These are phyloP conservation scores for Xylocopa sonorina DNA, from an alignment of 1,140 invertebrate species.

Conservation along the genomic window DNA sequence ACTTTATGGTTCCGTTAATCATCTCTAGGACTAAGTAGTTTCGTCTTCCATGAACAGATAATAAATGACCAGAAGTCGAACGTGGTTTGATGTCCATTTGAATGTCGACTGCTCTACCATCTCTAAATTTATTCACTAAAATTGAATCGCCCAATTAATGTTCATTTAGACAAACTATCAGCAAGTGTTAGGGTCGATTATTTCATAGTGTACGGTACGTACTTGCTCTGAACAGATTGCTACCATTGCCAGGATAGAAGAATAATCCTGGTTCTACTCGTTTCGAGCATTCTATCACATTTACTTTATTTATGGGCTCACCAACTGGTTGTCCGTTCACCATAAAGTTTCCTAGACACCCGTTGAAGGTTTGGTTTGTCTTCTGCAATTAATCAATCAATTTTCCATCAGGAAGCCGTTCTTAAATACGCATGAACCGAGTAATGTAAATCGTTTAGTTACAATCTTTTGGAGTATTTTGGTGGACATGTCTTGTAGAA, in stretches of 20 bases:
- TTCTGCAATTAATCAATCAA: slow-evolving; percentile 75
- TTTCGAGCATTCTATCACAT: slow-evolving; percentile 90
- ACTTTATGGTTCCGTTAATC: slow-evolving; percentile 90
- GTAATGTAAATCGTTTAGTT: slow-evolving; percentile 61
- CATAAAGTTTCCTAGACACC: slow-evolving; percentile 92
- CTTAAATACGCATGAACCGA: background rate
- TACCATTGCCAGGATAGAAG: slow-evolving; percentile 89
- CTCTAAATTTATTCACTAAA: slow-evolving; percentile 87
- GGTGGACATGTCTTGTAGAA: slow-evolving; percentile 74
- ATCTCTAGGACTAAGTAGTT: slow-evolving; percentile 95
- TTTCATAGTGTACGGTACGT: slow-evolving; percentile 30
- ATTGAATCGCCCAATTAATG: slow-evolving; percentile 2
- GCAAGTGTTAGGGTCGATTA: background rate
- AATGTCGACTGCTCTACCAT: slow-evolving; percentile 90
- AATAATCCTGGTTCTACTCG: slow-evolving; percentile 94
- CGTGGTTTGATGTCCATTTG: slow-evolving; percentile 95
- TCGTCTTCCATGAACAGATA: slow-evolving; percentile 90
- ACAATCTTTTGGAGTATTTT: slow-evolving; percentile 74
- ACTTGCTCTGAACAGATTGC: slow-evolving; percentile 85
- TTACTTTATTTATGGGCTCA: slow-evolving; percentile 82
- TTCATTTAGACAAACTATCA: background rate
- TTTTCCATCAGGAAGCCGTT: background rate
- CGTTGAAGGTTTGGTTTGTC: slow-evolving; percentile 88
- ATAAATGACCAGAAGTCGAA: slow-evolving; percentile 89
- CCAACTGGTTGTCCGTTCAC: slow-evolving; percentile 87